Evolutionary conservation across 2,888 invertebrate species (phyloP).

Genomic region (Eupithecia insigniata): DNA sequence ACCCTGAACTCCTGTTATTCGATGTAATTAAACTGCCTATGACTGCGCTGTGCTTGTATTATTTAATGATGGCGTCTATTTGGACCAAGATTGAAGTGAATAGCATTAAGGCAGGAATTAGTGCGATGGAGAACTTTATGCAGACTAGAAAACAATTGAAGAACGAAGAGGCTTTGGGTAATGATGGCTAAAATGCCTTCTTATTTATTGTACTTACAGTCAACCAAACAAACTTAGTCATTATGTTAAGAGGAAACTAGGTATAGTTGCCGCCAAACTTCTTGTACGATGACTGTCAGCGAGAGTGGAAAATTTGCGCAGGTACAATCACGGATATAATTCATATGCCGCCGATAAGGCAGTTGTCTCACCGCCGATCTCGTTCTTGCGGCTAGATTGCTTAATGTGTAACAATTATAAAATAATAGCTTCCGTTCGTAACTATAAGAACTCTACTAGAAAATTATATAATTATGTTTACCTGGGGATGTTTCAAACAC

Average conservation of each 20-base stretch:
- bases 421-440: neutral
- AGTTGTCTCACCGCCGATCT: too few species aligned
- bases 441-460: too few species aligned
- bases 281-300: too few species aligned
- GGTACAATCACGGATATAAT: too few species aligned
- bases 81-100: constrained; percentile 93
- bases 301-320: too few species aligned
- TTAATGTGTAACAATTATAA: neutral
- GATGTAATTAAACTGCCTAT: constrained; percentile 86
- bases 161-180: constrained; percentile 28
- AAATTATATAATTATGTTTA: too few species aligned
- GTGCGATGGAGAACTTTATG: constrained; percentile 86
- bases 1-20: constrained; percentile 76
- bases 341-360: too few species aligned
- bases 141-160: constrained; percentile 52
- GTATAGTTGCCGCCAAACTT: too few species aligned
- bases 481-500: too few species aligned
- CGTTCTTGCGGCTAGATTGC: neutral
- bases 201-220: neutral
- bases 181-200: neutral
- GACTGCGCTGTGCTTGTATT: constrained; percentile 87
- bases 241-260: neutral
- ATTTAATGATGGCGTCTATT: constrained; percentile 90
- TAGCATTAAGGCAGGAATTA: constrained; percentile 89
- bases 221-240: neutral